phyloP scores from a whole-genome alignment of 2,797 vertebrate genomes.

The Coregonus ussuriensis region DNA sequence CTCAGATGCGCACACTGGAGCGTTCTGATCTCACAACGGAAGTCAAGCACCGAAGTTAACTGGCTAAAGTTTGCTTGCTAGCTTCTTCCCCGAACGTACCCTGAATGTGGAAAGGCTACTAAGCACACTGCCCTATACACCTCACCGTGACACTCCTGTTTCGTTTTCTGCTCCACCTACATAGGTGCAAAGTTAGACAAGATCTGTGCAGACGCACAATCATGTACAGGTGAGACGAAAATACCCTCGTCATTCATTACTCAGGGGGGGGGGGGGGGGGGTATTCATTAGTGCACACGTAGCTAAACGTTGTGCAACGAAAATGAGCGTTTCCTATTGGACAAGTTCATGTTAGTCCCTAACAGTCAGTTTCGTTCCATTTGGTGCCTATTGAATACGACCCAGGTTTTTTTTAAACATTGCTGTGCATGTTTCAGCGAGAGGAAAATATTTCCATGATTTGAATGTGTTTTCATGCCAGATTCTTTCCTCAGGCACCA shows the following conservation, averaged over 20 bases:
- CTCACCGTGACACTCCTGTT: too few species aligned
- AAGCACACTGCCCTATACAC: too few species aligned
- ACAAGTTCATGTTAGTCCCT: neutral
- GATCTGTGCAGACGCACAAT: constrained; percentile 4
- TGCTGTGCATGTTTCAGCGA: neutral
- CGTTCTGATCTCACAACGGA: too few species aligned
- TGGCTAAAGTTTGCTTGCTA: too few species aligned
- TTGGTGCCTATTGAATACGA: neutral
- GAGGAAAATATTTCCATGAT: neutral
- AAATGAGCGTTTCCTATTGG: neutral
- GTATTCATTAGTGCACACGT: neutral
- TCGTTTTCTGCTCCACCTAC: neutral
- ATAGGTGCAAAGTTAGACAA: constrained; percentile 3
- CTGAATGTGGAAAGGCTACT: too few species aligned
- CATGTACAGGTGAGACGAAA: neutral
- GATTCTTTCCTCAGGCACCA: constrained; percentile 72
- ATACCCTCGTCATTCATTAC: neutral
- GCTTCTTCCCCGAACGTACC: too few species aligned
- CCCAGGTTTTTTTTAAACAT: neutral
- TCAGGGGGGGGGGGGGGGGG: neutral
- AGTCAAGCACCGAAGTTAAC: too few species aligned
- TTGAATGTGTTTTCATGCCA: neutral
- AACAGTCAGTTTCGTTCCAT: neutral
- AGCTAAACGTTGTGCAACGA: neutral
- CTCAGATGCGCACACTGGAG: too few species aligned